A percentile compares a stretch with the other conserved stretches of the same genome.
Conservation (phyloP, 1,140 invertebrate genomes). For the Micrasema longulum region DNA sequence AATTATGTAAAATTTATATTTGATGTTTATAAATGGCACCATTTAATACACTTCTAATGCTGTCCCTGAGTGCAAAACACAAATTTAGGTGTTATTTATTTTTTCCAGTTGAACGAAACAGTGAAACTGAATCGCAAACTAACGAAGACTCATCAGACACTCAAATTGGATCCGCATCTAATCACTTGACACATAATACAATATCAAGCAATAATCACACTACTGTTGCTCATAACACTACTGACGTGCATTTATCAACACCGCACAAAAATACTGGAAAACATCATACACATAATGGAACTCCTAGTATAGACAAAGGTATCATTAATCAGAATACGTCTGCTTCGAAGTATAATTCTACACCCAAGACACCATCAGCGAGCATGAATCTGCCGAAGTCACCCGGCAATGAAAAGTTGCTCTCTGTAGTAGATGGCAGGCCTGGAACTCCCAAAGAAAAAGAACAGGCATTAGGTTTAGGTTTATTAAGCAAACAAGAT, state of each 20-base stretch:
- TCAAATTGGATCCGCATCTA: constrained; percentile 68
- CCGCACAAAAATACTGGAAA: constrained; percentile 73
- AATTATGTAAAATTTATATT: no score
- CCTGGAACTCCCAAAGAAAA: constrained; percentile 68
- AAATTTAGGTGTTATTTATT: no score
- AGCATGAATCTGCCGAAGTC: constrained; percentile 69
- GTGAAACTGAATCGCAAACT: constrained; percentile 90
- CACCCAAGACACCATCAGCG: constrained; percentile 65
- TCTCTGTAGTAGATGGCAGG: constrained; percentile 63
- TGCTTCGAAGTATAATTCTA: constrained; percentile 64
- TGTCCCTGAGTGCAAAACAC: no score
- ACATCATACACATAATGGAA: constrained; percentile 73
- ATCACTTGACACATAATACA: constrained; percentile 56
- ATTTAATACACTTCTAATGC: not conserved
- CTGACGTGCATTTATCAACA: constrained; percentile 71
- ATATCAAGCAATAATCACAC: constrained; percentile 74
- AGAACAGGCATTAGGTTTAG: constrained; percentile 62
- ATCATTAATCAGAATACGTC: constrained; percentile 54
- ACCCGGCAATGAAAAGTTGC: constrained; percentile 64
- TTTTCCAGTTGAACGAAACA: constrained; percentile 79
- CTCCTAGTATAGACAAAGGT: constrained; percentile 60
- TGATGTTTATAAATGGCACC: no score
- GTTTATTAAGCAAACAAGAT: constrained; percentile 61
- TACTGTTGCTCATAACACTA: constrained; percentile 73
- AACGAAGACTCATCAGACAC: constrained; percentile 81